Evolutionary conservation across 2,113 vertebrate species (phyloP), one percentile per base, ranked within the genome.

Genomic region (Indri indri): DNA sequence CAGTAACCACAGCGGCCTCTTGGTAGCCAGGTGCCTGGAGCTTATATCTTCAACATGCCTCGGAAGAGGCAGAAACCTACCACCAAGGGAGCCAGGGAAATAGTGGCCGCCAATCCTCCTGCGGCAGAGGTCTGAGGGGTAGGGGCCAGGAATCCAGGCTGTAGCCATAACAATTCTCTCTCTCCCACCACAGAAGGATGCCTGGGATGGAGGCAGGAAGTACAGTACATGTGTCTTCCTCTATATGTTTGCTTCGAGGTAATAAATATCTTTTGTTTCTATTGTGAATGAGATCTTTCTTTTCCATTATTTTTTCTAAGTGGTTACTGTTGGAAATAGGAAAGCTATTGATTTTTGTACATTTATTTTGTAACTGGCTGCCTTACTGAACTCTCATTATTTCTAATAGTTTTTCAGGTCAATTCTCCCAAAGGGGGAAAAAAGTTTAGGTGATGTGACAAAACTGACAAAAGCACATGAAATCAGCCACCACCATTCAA

Each of bases 311-410:
- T 91, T 97, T 85, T 93, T 87, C 93, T 97, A 96, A 96, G 83
- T 90, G 74, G 96, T 93, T 91, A 87, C 95, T 95, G 83, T 71
- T 97, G 96, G 93, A 93, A 97, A 97, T 95, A 95, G 83, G 95
- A 96, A 95, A 94, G 91, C 77, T 97, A 97, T 97, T 97, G 96
- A 97, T 98, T 97, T 98, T 83, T 83, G 68, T 61, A 80, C 96
- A 88, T 97, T 96, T 97, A 87, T 96, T 96, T 95, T 84, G 79
- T 93, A 95, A 96, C 96, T 71, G 90, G 83, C 89, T 91, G 95
- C 90, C 96, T 91, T 97, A 91, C 96, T 91, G 93, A 97, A 97
- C 97, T 97, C 95, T 97, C 97, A 93, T 97, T 97, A 98, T 97
- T 97, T 96, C 80, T 97, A 95, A 97, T 94, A 97, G 82, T 81